Evolutionary conservation across 2,888 invertebrate genomes (phyloP).

Genomic region (Boloria euphrosyne): DNA sequence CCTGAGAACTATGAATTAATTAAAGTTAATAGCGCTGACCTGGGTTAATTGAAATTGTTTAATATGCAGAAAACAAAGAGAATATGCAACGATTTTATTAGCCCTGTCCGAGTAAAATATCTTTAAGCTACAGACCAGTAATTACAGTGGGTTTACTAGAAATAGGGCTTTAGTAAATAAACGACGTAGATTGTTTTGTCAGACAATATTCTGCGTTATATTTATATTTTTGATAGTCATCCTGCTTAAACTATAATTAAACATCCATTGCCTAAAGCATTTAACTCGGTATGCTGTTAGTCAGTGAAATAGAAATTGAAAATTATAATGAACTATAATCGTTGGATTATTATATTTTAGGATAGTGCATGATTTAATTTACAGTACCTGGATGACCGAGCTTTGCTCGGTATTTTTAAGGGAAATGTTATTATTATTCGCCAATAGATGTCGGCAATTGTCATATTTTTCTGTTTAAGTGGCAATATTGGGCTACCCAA

Average conservation of each 20-base stretch:
- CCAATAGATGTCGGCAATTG: too few relatives aligned
- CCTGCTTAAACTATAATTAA: conserved; percentile 21
- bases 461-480: too few relatives aligned
- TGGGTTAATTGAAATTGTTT: conserved; percentile 75
- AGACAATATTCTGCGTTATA: conserved; percentile 7
- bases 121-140: conserved; percentile 49
- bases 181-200: conserved; percentile 20
- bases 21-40: conserved; percentile 70
- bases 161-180: conserved; percentile 23
- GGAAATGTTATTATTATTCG: too few relatives aligned
- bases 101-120: conserved; percentile 53
- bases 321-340: too few relatives aligned
- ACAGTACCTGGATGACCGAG: too few relatives aligned
- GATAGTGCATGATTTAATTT: too few relatives aligned
- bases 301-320: not conserved
- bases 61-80: conserved; percentile 55
- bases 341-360: too few relatives aligned
- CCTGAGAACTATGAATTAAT: conserved; percentile 73
- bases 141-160: conserved; percentile 43
- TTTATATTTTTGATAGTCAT: conserved; percentile 24
- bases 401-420: too few relatives aligned
- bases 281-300: conserved; percentile 4
- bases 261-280: conserved; percentile 21
- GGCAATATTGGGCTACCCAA: too few relatives aligned
- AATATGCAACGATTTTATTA: conserved; percentile 63